Conservation (phyloP, 2,888 invertebrate genomes). For the Sinelater perroti region DNA sequence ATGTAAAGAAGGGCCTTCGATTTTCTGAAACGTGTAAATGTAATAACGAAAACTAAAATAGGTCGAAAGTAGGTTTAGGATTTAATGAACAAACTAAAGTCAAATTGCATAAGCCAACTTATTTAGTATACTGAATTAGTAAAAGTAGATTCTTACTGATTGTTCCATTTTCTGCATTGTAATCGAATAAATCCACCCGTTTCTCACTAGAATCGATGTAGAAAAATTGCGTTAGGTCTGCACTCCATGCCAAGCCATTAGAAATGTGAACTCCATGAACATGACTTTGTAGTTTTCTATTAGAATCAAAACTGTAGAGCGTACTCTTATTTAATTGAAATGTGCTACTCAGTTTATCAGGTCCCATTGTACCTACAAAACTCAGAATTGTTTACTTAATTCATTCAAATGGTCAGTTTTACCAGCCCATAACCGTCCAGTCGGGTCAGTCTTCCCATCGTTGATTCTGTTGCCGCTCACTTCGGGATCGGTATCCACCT, state of each 20-base stretch:
- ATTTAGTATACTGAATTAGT: too few relatives aligned
- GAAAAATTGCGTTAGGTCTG: conserved; percentile 72
- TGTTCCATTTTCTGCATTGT: conserved; percentile 64
- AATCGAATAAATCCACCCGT: conserved; percentile 74
- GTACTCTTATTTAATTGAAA: conserved; percentile 38
- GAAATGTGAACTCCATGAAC: conserved; percentile 42
- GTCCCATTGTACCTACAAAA: conserved; percentile 50
- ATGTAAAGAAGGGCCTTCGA: conserved; percentile 67
- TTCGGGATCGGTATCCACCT: conserved; percentile 67
- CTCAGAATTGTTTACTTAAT: neutral
- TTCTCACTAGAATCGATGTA: conserved; percentile 75
- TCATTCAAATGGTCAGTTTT: conserved; percentile 48
- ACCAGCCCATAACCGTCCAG: conserved; percentile 78
- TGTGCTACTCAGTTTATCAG: conserved; percentile 38
- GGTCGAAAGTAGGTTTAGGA: too few relatives aligned
- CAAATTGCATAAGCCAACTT: too few relatives aligned
- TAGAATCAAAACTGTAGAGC: conserved; percentile 40
- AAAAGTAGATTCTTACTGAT: conserved; percentile 58
- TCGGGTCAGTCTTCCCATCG: conserved; percentile 81
- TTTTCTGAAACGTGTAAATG: conserved; percentile 67
- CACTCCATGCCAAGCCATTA: conserved; percentile 80
- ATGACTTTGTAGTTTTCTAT: conserved; percentile 39
- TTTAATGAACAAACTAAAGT: too few relatives aligned
- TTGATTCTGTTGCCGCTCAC: conserved; percentile 71
- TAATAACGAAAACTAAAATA: neutral